Conservation (phyloP, 2,113 vertebrate species). For the Carollia perspicillata region DNA sequence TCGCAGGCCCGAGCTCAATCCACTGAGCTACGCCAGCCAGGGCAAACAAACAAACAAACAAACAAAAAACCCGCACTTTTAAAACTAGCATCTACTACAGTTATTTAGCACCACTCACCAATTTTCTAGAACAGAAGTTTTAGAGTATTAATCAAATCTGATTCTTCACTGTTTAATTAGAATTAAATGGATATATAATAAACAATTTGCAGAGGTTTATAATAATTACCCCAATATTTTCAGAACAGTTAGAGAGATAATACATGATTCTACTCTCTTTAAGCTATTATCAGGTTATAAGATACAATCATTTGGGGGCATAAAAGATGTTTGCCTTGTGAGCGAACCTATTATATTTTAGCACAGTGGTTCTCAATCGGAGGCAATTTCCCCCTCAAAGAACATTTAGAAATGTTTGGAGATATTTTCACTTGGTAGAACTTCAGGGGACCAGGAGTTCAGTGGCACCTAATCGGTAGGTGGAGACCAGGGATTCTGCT, state of each 20-base stretch:
- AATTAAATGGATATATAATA: neutral
- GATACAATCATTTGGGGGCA: neutral
- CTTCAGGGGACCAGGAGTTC: neutral
- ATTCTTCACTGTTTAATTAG: neutral
- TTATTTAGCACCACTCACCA: neutral
- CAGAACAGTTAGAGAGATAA: neutral
- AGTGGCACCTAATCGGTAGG: neutral
- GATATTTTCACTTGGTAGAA: neutral
- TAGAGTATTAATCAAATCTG: slow-evolving; percentile 18
- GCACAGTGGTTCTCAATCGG: neutral
- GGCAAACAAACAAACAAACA: too few species aligned
- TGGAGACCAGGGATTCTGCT: neutral
- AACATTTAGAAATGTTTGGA: neutral
- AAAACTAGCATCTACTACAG: neutral
- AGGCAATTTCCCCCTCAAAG: neutral
- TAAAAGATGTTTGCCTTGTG: neutral
- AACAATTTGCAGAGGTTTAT: neutral
- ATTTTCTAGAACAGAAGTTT: neutral
- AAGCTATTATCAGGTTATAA: neutral
- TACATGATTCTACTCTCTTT: neutral
- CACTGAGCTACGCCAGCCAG: too few species aligned
- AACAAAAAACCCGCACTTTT: neutral
- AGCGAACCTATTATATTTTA: neutral
- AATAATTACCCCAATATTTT: neutral
- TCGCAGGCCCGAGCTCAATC: too few species aligned